These are phyloP conservation scores for Therioaphis trifolii DNA, from an alignment of 2,888 invertebrate genomes.

Conservation along the genomic window DNA sequence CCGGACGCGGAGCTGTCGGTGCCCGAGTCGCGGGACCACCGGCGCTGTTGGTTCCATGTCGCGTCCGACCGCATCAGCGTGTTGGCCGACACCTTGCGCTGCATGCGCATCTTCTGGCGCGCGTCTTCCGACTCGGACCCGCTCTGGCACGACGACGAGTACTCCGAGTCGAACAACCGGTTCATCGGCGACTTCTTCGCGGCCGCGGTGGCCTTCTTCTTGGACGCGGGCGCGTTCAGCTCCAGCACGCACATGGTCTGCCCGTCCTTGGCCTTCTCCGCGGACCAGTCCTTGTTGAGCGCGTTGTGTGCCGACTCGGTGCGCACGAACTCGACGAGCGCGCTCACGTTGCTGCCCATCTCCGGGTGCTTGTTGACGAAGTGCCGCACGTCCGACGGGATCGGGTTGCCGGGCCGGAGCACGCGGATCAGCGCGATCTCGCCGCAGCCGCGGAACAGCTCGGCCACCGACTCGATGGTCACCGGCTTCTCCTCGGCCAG, in stretches of 20 bases:
- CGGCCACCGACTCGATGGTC: slow-evolving; percentile 90
- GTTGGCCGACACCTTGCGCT: slow-evolving; percentile 67
- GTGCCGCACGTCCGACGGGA: slow-evolving; percentile 90
- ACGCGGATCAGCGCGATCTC: slow-evolving; percentile 90
- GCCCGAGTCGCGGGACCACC: slow-evolving; percentile 70
- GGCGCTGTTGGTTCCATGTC: slow-evolving; percentile 76
- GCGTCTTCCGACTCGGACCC: slow-evolving; percentile 72
- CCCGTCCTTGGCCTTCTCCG: slow-evolving; percentile 70
- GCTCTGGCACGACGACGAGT: slow-evolving; percentile 72
- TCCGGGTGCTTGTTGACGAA: slow-evolving; percentile 92
- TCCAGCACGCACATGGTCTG: slow-evolving; percentile 80
- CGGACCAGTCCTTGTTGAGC: slow-evolving; percentile 73
- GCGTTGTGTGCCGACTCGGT: slow-evolving; percentile 88
- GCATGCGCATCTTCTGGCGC: slow-evolving; percentile 67
- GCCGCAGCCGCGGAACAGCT: slow-evolving; percentile 87
- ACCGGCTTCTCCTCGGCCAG: slow-evolving; percentile 83
- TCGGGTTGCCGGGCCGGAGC: slow-evolving; percentile 87
- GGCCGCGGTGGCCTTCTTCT: slow-evolving; percentile 75
- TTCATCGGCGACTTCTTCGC: slow-evolving; percentile 71
- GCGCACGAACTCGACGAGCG: slow-evolving; percentile 89
- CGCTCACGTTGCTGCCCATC: slow-evolving; percentile 86
- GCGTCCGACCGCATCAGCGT: slow-evolving; percentile 69
- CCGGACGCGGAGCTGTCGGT: slow-evolving; percentile 73
- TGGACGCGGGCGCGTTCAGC: slow-evolving; percentile 78
- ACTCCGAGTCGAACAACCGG: slow-evolving; percentile 74